A percentile compares a stretch with the other conserved stretches of the same genome.
Evolutionary conservation across 2,888 invertebrate species (phyloP).

Genomic region (Caenorhabditis japonica): DNA sequence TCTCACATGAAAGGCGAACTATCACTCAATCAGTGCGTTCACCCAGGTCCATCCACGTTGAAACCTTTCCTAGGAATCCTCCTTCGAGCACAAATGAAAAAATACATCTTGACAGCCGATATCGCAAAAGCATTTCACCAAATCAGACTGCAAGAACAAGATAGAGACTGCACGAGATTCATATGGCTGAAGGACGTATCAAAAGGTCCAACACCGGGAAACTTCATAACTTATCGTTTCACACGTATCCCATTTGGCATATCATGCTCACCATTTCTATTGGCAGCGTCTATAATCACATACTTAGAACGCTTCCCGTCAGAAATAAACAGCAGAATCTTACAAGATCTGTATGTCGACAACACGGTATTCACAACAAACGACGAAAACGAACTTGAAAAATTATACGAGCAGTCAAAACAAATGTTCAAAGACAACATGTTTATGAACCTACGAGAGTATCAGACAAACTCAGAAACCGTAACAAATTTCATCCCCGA

Average conservation of each 20-base stretch:
- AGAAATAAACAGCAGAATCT: slow-evolving; percentile 1
- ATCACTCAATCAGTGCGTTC: slow-evolving; percentile 55
- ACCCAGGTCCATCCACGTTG: slow-evolving; percentile 38
- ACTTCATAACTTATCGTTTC: slow-evolving; percentile 35
- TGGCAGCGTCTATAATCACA: no score
- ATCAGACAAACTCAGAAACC: neutral
- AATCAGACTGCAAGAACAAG: slow-evolving; percentile 41
- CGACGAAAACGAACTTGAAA: slow-evolving; percentile 9
- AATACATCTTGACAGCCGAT: slow-evolving; percentile 47
- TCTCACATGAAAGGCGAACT: slow-evolving; percentile 9
- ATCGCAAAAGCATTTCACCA: slow-evolving; percentile 66
- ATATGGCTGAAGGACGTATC: slow-evolving; percentile 56
- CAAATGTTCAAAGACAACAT: slow-evolving; percentile 4
- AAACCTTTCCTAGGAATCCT: slow-evolving; percentile 37
- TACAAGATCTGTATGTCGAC: slow-evolving; percentile 42
- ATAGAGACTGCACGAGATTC: slow-evolving; percentile 55
- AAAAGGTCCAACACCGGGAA: slow-evolving; percentile 33
- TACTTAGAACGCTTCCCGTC: neutral
- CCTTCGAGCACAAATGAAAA: slow-evolving; percentile 27
- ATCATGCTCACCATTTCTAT: no score
- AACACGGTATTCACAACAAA: slow-evolving; percentile 33
- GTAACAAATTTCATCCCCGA: neutral
- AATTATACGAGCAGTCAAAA: slow-evolving; percentile 13
- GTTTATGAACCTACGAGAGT: slow-evolving; percentile 16
- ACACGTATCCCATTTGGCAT: slow-evolving; percentile 47